Conservation (phyloP, 2,888 invertebrate genomes). For the Xylota segnis region DNA sequence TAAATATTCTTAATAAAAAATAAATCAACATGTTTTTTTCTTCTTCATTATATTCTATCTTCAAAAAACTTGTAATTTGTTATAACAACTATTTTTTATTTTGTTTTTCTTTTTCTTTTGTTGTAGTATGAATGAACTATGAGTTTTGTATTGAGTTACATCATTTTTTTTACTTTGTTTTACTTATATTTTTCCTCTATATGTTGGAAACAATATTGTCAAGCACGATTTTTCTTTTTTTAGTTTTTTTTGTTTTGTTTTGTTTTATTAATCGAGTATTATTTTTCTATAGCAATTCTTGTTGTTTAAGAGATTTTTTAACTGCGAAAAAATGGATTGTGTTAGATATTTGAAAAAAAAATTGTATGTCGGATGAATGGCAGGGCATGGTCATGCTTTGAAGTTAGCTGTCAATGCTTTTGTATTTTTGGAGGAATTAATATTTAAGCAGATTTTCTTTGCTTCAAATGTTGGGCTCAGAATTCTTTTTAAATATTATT, state of each 20-base stretch:
- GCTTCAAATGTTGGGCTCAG: background rate
- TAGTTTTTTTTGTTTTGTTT: slow-evolving; percentile 41
- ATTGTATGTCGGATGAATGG: background rate
- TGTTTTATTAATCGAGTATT: slow-evolving; percentile 18
- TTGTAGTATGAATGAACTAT: slow-evolving; percentile 66
- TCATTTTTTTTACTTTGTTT: slow-evolving; percentile 34
- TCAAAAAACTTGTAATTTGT: slow-evolving; percentile 51
- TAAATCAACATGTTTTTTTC: slow-evolving; percentile 35
- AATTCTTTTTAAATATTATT: background rate
- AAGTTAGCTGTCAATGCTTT: background rate
- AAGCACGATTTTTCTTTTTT: slow-evolving; percentile 80
- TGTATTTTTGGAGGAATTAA: too few relatives aligned
- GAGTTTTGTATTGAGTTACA: slow-evolving; percentile 52
- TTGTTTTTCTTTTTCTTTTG: slow-evolving; percentile 23
- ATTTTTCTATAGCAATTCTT: slow-evolving; percentile 52
- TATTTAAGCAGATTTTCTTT: too few relatives aligned
- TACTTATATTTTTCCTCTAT: slow-evolving; percentile 70
- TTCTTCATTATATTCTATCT: slow-evolving; percentile 37
- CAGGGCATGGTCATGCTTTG: background rate
- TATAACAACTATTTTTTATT: slow-evolving; percentile 66
- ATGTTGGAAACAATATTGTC: slow-evolving; percentile 82
- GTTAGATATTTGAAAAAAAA: background rate
- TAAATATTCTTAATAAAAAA: slow-evolving; percentile 37
- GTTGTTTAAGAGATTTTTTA: slow-evolving; percentile 7
- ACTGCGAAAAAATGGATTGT: slow-evolving; percentile 15